These are phyloP conservation scores for Cottus gobio DNA, from an alignment of 2,113 vertebrate species.

Conservation along the genomic window DNA sequence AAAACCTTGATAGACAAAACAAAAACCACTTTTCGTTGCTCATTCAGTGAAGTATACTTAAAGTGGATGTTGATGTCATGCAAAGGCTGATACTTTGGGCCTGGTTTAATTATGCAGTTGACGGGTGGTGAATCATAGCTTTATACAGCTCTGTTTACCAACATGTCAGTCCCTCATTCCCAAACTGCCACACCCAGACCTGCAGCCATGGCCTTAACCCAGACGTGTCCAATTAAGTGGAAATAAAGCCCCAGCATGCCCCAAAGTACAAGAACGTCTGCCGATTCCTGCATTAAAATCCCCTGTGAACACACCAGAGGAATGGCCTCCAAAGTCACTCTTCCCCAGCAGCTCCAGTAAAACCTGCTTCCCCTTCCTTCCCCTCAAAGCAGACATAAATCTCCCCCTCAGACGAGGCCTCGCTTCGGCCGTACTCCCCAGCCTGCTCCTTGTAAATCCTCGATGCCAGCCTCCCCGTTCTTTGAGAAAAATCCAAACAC, in stretches of 20 bases:
- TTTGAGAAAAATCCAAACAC: constrained; percentile 53
- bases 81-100: not conserved
- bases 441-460: constrained; percentile 19
- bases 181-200: constrained; percentile 4
- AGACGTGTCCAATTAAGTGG: not conserved
- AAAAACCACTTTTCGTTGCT: no score
- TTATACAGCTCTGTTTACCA: constrained; percentile 34
- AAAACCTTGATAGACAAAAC: not conserved
- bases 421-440: constrained; percentile 27
- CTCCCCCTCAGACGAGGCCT: constrained; percentile 30
- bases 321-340: not conserved
- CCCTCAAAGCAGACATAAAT: constrained; percentile 34
- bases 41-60: not conserved
- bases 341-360: not conserved
- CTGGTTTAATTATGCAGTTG: constrained; percentile 3
- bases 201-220: not conserved
- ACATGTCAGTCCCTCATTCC: not conserved
- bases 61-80: not conserved
- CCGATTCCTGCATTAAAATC: not conserved
- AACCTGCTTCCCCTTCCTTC: not conserved
- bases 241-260: not conserved
- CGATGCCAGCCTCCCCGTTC: not conserved
- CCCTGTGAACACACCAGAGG: not conserved
- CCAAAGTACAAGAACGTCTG: not conserved
- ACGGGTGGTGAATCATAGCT: constrained; percentile 3